These are phyloP conservation scores for Drosophila formosana DNA, from an alignment of 2,888 invertebrate species.

Conservation along the genomic window DNA sequence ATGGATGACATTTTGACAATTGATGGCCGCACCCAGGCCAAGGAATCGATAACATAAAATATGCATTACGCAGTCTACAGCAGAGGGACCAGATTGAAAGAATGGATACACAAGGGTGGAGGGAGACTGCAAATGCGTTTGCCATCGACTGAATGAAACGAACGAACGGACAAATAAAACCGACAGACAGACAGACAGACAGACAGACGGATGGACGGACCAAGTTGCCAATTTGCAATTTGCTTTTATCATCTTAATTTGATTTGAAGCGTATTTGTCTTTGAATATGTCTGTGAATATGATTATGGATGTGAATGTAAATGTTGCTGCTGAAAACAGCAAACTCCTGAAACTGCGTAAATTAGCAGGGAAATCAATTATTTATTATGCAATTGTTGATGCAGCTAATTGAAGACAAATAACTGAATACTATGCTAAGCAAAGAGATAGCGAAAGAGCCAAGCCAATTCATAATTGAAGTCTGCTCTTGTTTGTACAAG, in stretches of 20 bases:
- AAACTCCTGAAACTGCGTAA: constrained; percentile 35
- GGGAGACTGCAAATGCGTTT: background rate
- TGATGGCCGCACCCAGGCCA: constrained; percentile 64
- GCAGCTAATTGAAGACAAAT: constrained; percentile 56
- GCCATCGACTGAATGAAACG: background rate
- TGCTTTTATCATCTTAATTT: constrained; percentile 81
- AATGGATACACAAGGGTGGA: constrained; percentile 4
- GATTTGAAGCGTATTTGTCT: constrained; percentile 71
- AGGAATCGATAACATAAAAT: constrained; percentile 79
- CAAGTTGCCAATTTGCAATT: constrained; percentile 73
- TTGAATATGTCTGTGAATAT: constrained; percentile 9
- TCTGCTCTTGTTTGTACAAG: constrained; percentile 1
- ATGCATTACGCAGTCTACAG: constrained; percentile 64
- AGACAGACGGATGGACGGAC: constrained; percentile 4
- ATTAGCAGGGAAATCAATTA: constrained; percentile 71
- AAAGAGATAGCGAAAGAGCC: background rate
- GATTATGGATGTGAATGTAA: background rate
- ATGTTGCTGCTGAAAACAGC: constrained; percentile 5
- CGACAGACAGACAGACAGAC: background rate
- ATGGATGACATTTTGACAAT: constrained; percentile 79
- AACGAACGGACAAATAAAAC: background rate
- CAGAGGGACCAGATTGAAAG: constrained; percentile 27
- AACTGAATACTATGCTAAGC: constrained; percentile 9
- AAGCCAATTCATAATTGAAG: constrained; percentile 8
- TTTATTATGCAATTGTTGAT: constrained; percentile 57